phyloP scores from a whole-genome alignment of 1,140 invertebrate genomes.

The Pomacea maculata region DNA sequence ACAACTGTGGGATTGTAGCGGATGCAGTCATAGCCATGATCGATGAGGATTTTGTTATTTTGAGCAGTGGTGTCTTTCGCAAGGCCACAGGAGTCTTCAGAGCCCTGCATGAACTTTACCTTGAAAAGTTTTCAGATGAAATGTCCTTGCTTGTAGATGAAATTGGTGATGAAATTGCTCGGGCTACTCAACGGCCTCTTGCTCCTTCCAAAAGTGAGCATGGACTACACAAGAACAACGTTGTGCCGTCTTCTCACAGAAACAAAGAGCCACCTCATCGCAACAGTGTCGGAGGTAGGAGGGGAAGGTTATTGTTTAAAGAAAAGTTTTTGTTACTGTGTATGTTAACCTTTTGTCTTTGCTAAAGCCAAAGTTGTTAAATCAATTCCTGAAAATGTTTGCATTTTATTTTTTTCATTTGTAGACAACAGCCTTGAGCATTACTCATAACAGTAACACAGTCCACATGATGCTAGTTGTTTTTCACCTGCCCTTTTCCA shows the following conservation, averaged over 20 bases:
- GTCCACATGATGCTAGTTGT: no score
- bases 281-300: slow-evolving; percentile 20
- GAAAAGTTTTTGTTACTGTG: not conserved
- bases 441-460: no score
- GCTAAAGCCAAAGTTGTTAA: no score
- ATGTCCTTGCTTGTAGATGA: slow-evolving; percentile 59
- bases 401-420: no score
- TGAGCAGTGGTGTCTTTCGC: slow-evolving; percentile 55
- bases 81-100: slow-evolving; percentile 36
- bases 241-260: slow-evolving; percentile 6
- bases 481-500: no score
- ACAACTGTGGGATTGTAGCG: slow-evolving; percentile 50
- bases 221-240: slow-evolving; percentile 26
- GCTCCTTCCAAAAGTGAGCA: slow-evolving; percentile 35
- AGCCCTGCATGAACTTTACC: slow-evolving; percentile 56
- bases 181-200: slow-evolving; percentile 29
- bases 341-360: not conserved
- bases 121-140: slow-evolving; percentile 60
- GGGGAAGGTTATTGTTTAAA: not conserved
- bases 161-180: slow-evolving; percentile 49
- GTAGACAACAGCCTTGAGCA: no score
- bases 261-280: slow-evolving; percentile 14
- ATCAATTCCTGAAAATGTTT: no score
- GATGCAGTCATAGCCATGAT: slow-evolving; percentile 57
- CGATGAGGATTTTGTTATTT: slow-evolving; percentile 58